A percentile compares a stretch with the other conserved stretches of the same genome.
These are phyloP conservation scores for pig (Sus scrofa) DNA, from an alignment of 2,113 vertebrate genomes.

Conservation along the genomic window T2T-Sscrofa CM000814.6:36857501-36858000, in stretches of 20 bases:
- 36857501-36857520: background rate
- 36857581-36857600: background rate
- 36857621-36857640: background rate
- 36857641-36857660: background rate
- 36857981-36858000: background rate
- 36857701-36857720: slow-evolving; percentile 68
- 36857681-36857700: background rate
- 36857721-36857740: slow-evolving; percentile 67
- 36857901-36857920: background rate
- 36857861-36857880: slow-evolving; percentile 75
- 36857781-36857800: slow-evolving; percentile 77
- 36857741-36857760: slow-evolving; percentile 65
- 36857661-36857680: background rate
- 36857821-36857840: slow-evolving; percentile 29
- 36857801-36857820: slow-evolving; percentile 73
- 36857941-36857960: background rate
- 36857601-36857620: slow-evolving; percentile 56
- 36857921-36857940: no score
- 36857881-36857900: slow-evolving; percentile 37
- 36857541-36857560: background rate
- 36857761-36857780: slow-evolving; percentile 70
- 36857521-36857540: background rate
- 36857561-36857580: background rate
- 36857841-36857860: background rate
- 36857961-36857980: background rate